phyloP scores from a whole-genome alignment of 2,797 vertebrate genomes.

The Chaunax sp. region DNA sequence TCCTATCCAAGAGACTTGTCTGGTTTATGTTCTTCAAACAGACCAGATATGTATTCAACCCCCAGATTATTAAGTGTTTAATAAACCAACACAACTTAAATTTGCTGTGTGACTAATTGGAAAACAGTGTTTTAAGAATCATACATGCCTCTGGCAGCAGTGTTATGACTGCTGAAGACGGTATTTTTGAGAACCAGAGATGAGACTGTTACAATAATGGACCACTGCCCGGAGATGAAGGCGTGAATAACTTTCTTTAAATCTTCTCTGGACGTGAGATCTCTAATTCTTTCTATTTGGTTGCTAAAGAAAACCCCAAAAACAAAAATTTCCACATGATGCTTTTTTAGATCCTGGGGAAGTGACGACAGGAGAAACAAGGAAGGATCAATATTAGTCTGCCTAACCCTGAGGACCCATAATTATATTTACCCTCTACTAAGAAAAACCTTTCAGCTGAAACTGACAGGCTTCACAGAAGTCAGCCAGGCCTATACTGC shows the following conservation, averaged over 20 bases:
- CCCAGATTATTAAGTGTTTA: neutral
- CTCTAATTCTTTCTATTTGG: no score
- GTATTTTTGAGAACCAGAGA: no score
- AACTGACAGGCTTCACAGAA: neutral
- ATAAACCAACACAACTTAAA: neutral
- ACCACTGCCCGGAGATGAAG: neutral
- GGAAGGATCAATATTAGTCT: neutral
- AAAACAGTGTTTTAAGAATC: no score
- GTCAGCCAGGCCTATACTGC: slow-evolving; percentile 46
- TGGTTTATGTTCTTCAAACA: neutral
- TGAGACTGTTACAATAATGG: no score
- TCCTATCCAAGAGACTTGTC: neutral
- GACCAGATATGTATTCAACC: neutral
- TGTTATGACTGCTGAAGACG: neutral
- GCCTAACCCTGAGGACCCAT: neutral
- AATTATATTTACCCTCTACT: neutral
- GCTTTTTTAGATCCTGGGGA: no score
- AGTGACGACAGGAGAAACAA: no score
- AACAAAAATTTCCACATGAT: no score
- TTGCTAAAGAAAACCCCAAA: no score
- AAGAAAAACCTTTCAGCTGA: neutral
- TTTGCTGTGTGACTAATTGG: no score
- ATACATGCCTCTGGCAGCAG: no score
- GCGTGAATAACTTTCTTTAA: slow-evolving; percentile 1
- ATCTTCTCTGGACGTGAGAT: no score